phyloP scores from a whole-genome alignment of 2,888 invertebrate genomes.

The Cremastinae sp. region DNA sequence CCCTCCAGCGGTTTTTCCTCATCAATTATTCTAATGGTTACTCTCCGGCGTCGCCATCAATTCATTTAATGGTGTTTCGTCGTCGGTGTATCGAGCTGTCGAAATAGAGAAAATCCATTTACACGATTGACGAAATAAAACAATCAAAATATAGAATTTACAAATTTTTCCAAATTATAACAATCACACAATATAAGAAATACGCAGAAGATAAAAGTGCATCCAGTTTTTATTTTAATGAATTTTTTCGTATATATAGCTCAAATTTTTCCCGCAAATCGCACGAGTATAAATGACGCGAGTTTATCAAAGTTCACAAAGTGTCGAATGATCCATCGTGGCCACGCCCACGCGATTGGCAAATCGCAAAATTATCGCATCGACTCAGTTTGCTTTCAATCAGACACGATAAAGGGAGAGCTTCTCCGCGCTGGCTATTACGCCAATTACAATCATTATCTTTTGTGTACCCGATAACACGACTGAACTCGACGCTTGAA shows the following conservation, averaged over 20 bases:
- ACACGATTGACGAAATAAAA: no score
- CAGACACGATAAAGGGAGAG: conserved; percentile 31
- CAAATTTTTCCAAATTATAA: no score
- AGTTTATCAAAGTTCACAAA: conserved; percentile 50
- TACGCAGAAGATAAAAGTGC: no score
- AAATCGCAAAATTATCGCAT: conserved; percentile 54
- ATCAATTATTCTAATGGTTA: background rate
- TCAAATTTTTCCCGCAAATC: no score
- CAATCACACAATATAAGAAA: no score
- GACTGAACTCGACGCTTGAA: conserved; percentile 17
- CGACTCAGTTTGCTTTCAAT: conserved; percentile 49
- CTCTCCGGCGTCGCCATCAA: conserved; percentile 20
- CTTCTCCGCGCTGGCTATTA: conserved; percentile 28
- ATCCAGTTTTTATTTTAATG: no score
- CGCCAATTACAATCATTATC: conserved; percentile 46
- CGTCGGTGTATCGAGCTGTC: conserved; percentile 37
- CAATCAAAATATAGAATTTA: no score
- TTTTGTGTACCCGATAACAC: conserved; percentile 16
- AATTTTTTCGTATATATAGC: no score
- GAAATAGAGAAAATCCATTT: background rate
- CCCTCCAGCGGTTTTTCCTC: conserved; percentile 11
- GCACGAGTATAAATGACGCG: conserved; percentile 26
- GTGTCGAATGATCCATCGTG: conserved; percentile 40
- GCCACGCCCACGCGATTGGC: conserved; percentile 40
- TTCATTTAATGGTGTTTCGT: conserved; percentile 15